Percentiles rank a stretch among this genome's conserved stretches.
These are phyloP conservation scores for Petroica traversi DNA, from an alignment of 2,113 vertebrate species.

Conservation along the genomic window DNA sequence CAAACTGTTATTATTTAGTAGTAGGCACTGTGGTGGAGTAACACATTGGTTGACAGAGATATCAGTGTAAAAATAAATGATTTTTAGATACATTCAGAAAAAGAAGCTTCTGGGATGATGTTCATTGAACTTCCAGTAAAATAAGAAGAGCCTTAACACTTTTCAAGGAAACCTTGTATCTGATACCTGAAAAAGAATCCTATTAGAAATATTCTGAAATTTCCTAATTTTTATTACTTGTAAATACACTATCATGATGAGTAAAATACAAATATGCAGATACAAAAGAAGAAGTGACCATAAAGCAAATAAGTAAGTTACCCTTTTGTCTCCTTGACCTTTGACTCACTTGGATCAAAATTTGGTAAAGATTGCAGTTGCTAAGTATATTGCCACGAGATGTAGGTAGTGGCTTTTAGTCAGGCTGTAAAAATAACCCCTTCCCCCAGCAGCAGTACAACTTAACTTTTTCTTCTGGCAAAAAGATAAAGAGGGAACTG, in stretches of 20 bases:
- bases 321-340: constrained; percentile 65
- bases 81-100: background rate
- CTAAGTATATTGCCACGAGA: constrained; percentile 47
- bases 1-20: background rate
- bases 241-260: background rate
- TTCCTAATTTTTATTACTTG: background rate
- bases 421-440: constrained; percentile 64
- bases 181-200: background rate
- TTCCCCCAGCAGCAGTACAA: background rate
- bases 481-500: constrained; percentile 55
- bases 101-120: background rate
- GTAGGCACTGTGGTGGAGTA: background rate
- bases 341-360: constrained; percentile 69
- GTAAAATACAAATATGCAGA: background rate
- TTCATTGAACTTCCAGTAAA: background rate
- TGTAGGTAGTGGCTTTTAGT: constrained; percentile 60
- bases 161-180: background rate
- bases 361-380: constrained; percentile 7
- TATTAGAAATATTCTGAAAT: background rate
- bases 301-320: background rate
- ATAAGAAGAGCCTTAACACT: background rate
- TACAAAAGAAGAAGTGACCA: background rate
- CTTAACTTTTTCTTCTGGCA: constrained; percentile 21
- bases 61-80: background rate
- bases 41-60: background rate